A percentile compares a stretch with the other conserved stretches of the same genome.
phyloP scores from a whole-genome alignment of 1,140 invertebrate species.

The Zaprionus gabonicus region DNA sequence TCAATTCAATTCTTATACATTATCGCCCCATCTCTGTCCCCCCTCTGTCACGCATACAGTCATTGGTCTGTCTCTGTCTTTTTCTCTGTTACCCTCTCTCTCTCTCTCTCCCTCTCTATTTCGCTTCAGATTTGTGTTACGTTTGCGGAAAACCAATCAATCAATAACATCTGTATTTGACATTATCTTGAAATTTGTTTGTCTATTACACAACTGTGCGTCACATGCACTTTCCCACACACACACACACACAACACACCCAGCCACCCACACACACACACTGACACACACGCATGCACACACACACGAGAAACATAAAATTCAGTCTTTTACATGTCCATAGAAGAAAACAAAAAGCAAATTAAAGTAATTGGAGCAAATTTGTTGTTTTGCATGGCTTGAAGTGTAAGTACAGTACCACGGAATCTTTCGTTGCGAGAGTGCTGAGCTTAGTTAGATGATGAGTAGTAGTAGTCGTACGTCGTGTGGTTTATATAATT shows the following conservation, averaged over 20 bases:
- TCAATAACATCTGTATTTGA: background rate
- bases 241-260: background rate
- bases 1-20: constrained; percentile 53
- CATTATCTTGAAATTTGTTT: background rate
- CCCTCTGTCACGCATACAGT: background rate
- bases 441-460: constrained; percentile 30
- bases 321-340: constrained; percentile 77
- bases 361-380: constrained; percentile 40
- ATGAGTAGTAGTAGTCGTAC: background rate
- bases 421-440: constrained; percentile 18
- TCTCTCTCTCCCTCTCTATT: background rate
- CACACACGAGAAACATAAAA: constrained; percentile 39
- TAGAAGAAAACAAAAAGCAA: constrained; percentile 23
- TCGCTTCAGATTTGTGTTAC: constrained; percentile 3
- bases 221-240: background rate
- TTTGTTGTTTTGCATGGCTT: constrained; percentile 11
- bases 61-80: background rate
- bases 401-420: constrained; percentile 12
- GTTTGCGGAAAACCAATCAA: background rate
- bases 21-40: constrained; percentile 30
- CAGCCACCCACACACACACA: background rate
- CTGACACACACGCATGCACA: background rate
- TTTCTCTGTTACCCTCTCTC: background rate
- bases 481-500: constrained; percentile 16
- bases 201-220: background rate